Evolutionary conservation across 2,888 invertebrate genomes (phyloP).

Genomic region (Exocentrus adspersus): DNA sequence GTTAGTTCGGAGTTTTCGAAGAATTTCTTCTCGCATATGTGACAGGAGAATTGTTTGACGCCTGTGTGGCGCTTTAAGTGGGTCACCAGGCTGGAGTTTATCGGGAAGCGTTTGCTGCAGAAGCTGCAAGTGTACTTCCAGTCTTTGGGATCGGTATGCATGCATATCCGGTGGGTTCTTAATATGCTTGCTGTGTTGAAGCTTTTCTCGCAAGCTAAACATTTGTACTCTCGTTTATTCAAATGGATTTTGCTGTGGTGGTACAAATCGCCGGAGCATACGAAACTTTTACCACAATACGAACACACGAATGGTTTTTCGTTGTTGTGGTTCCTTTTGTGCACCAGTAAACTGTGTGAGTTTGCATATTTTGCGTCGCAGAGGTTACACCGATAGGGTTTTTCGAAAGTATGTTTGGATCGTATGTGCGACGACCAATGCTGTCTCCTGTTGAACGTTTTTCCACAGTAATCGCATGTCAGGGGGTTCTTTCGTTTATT

Average conservation of each 20-base stretch:
- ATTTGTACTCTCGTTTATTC: constrained; percentile 51
- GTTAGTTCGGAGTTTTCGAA: constrained; percentile 50
- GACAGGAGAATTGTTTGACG: constrained; percentile 56
- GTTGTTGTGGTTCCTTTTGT: constrained; percentile 50
- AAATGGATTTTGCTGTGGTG: constrained; percentile 52
- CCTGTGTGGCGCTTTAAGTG: constrained; percentile 50
- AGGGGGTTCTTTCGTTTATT: constrained; percentile 40
- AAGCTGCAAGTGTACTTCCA: constrained; percentile 51
- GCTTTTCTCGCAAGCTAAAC: constrained; percentile 49
- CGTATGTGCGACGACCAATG: constrained; percentile 50
- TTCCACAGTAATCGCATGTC: constrained; percentile 52
- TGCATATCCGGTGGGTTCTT: constrained; percentile 50
- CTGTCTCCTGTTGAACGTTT: constrained; percentile 49
- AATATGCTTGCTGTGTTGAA: constrained; percentile 52
- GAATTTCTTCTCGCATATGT: constrained; percentile 59
- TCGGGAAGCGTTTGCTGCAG: constrained; percentile 50
- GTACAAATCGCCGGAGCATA: constrained; percentile 48
- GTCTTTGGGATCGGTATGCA: constrained; percentile 52
- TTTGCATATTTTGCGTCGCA: constrained; percentile 50
- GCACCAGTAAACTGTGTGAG: constrained; percentile 50
- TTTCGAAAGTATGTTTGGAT: constrained; percentile 52
- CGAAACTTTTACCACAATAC: constrained; percentile 58
- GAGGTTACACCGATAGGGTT: constrained; percentile 50
- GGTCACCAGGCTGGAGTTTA: constrained; percentile 49
- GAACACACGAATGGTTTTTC: constrained; percentile 50